Percentiles rank a stretch among this genome's conserved stretches.
phyloP scores from a whole-genome alignment of 2,113 vertebrate genomes.

The Chaetodon trifascialis region DNA sequence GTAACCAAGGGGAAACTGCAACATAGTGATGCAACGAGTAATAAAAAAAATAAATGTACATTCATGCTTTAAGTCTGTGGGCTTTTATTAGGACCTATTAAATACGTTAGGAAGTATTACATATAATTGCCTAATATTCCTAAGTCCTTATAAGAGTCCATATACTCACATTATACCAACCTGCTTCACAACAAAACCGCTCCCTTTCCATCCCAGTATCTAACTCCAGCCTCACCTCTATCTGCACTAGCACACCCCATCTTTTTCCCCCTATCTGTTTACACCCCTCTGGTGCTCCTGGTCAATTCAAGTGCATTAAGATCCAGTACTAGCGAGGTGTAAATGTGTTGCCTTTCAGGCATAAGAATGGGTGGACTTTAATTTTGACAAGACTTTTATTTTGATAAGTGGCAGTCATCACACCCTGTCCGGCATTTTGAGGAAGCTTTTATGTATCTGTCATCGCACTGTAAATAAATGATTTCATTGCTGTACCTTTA shows the following conservation, averaged over 20 bases:
- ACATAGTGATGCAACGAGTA: background rate
- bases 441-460: no score
- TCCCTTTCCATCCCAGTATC: background rate
- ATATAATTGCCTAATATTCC: background rate
- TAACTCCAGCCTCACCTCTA: background rate
- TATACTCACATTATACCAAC: background rate
- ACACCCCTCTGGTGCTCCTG: background rate
- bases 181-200: background rate
- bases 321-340: constrained; percentile 1
- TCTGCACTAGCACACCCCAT: no score
- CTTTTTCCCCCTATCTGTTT: background rate
- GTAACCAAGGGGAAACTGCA: background rate
- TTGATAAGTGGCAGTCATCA: no score
- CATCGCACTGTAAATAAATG: no score
- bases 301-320: constrained; percentile 2
- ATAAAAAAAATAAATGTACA: background rate
- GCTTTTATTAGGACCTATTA: background rate
- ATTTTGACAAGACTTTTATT: no score
- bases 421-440: no score
- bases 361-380: no score
- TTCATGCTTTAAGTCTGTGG: background rate
- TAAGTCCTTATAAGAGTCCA: background rate
- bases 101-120: background rate
- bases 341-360: background rate
- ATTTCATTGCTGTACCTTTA: no score